Conservation (phyloP, 1,140 invertebrate genomes). For the Elymnias hypermnestra region DNA sequence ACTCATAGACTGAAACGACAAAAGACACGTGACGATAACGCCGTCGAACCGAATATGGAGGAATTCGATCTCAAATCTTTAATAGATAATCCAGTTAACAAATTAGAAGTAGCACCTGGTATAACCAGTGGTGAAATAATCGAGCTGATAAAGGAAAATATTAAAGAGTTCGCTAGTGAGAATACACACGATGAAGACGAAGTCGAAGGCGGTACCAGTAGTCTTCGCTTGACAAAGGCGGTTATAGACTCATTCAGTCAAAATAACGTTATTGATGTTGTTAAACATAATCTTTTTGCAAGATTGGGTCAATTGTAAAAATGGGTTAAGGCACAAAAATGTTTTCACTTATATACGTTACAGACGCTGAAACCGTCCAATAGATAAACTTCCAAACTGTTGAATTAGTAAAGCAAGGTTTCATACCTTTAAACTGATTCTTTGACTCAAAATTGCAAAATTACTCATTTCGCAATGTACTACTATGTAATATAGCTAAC, state of each 20-base stretch:
- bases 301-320: conserved; percentile 37
- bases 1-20: conserved; percentile 56
- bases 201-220: conserved; percentile 44
- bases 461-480: too few relatives aligned
- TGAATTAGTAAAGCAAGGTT: too few relatives aligned
- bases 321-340: too few relatives aligned
- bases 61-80: conserved; percentile 47
- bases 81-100: conserved; percentile 42
- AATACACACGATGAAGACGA: conserved; percentile 44
- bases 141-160: conserved; percentile 54
- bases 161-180: conserved; percentile 38
- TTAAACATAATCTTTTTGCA: conserved; percentile 60
- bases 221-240: conserved; percentile 55
- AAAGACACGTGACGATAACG: conserved; percentile 45
- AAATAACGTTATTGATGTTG: conserved; percentile 54
- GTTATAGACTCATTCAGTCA: conserved; percentile 60
- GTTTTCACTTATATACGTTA: too few relatives aligned
- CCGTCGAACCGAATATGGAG: conserved; percentile 15
- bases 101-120: conserved; percentile 38
- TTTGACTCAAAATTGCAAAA: too few relatives aligned
- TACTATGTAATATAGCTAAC: too few relatives aligned
- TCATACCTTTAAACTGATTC: too few relatives aligned
- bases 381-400: too few relatives aligned
- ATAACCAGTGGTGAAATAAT: conserved; percentile 47
- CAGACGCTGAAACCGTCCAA: too few relatives aligned